Percentiles rank a stretch among this genome's conserved stretches.
phyloP scores from a whole-genome alignment of 2,113 vertebrate species.

The Seriola rivoliana region DNA sequence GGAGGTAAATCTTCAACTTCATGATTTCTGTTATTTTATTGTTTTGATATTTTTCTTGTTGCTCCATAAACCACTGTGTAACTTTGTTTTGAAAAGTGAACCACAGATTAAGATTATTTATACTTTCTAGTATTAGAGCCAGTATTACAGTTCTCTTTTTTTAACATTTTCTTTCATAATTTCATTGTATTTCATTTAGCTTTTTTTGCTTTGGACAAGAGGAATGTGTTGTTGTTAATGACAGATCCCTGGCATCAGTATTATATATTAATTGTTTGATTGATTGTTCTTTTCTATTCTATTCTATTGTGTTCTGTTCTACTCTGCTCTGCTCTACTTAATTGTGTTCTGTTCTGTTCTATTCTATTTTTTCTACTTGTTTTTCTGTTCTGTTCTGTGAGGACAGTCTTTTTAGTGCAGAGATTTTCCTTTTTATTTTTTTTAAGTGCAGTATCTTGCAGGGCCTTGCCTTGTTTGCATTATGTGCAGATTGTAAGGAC shows the following conservation, averaged over 20 bases:
- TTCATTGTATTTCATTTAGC: not conserved
- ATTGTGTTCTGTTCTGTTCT: too few relatives aligned
- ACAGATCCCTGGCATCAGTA: not conserved
- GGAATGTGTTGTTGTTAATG: not conserved
- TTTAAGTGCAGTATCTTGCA: not conserved
- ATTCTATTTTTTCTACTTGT: too few relatives aligned
- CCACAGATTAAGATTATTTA: too few relatives aligned
- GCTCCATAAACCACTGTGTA: not conserved
- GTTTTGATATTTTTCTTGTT: not conserved
- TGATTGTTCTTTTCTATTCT: not conserved
- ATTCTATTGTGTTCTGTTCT: not conserved
- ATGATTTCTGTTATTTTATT: not conserved
- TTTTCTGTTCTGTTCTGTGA: too few relatives aligned
- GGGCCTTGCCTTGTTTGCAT: not conserved
- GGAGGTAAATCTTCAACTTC: not conserved
- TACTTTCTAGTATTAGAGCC: not conserved
- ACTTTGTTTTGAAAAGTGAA: not conserved
- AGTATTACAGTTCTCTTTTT: too few relatives aligned
- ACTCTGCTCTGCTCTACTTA: not conserved
- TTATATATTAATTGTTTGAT: not conserved
- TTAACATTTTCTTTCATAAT: not conserved
- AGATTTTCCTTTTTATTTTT: not conserved
- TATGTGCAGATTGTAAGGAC: constrained; percentile 8
- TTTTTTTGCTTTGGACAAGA: not conserved
- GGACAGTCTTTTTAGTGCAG: not conserved